phyloP scores from a whole-genome alignment of 2,888 invertebrate genomes.

The Neuroscelio doddi region DNA sequence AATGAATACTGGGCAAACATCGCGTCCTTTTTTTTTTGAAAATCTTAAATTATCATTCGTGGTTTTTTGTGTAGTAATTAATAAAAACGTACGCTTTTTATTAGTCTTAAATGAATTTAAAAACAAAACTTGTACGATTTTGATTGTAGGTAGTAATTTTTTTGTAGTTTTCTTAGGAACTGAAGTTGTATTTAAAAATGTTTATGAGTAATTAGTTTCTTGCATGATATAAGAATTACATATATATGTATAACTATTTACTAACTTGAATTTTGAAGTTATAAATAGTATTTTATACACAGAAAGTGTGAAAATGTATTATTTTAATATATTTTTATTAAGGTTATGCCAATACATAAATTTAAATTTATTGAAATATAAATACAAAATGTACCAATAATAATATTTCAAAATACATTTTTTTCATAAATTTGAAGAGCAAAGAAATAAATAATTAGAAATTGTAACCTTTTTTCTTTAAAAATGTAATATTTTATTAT shows the following conservation, averaged over 20 bases:
- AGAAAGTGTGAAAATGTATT: background rate
- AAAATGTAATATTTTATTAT: too few relatives aligned
- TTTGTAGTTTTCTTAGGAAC: background rate
- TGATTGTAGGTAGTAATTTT: too few relatives aligned
- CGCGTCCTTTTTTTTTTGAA: slow-evolving; percentile 2
- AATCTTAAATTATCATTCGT: background rate
- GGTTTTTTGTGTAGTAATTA: background rate
- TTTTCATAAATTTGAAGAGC: too few relatives aligned
- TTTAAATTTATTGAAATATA: too few relatives aligned
- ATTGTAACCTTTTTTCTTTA: too few relatives aligned
- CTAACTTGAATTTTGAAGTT: background rate
- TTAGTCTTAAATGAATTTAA: background rate
- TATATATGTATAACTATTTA: background rate
- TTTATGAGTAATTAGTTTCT: background rate
- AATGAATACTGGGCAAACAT: background rate
- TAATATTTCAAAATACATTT: too few relatives aligned
- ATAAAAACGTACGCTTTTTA: background rate
- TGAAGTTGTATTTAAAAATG: background rate
- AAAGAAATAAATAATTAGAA: too few relatives aligned
- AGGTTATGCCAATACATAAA: too few relatives aligned
- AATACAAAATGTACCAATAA: too few relatives aligned
- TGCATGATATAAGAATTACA: background rate
- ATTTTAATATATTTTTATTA: too few relatives aligned
- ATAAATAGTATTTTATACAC: background rate
- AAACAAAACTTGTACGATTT: background rate